phyloP scores from a whole-genome alignment of 2,113 vertebrate species.

The Phaethornis superciliosus region DNA sequence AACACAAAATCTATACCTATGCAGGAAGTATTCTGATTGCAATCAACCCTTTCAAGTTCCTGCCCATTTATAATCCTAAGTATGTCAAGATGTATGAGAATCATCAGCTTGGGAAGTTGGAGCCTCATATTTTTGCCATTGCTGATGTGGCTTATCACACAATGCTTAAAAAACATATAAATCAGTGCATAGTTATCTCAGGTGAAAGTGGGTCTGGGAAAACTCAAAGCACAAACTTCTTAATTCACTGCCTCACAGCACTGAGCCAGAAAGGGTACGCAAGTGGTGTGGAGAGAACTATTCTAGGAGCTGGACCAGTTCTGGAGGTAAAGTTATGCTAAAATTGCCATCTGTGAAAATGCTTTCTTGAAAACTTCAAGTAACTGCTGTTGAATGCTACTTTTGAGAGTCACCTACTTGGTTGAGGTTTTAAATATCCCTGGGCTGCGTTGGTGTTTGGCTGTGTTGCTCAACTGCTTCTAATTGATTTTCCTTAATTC shows the following conservation, averaged over 20 bases:
- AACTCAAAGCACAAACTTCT: constrained; percentile 93
- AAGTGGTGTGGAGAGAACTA: constrained; percentile 88
- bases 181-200: constrained; percentile 93
- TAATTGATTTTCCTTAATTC: constrained; percentile 12
- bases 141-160: constrained; percentile 88
- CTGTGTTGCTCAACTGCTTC: background rate
- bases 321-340: constrained; percentile 85
- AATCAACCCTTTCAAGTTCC: constrained; percentile 93
- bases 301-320: constrained; percentile 91
- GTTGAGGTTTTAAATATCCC: background rate
- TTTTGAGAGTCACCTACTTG: background rate
- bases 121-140: constrained; percentile 93
- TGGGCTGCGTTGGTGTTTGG: background rate
- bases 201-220: constrained; percentile 95
- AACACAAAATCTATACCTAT: constrained; percentile 91
- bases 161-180: constrained; percentile 85
- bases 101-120: constrained; percentile 88
- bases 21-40: constrained; percentile 90
- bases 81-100: constrained; percentile 95
- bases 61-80: constrained; percentile 95
- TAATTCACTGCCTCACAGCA: constrained; percentile 94
- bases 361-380: background rate
- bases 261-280: constrained; percentile 92
- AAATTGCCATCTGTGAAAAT: background rate
- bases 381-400: background rate